These are phyloP conservation scores for Spea hammondii DNA, from an alignment of 2,797 vertebrate genomes.

Conservation along the genomic window DNA sequence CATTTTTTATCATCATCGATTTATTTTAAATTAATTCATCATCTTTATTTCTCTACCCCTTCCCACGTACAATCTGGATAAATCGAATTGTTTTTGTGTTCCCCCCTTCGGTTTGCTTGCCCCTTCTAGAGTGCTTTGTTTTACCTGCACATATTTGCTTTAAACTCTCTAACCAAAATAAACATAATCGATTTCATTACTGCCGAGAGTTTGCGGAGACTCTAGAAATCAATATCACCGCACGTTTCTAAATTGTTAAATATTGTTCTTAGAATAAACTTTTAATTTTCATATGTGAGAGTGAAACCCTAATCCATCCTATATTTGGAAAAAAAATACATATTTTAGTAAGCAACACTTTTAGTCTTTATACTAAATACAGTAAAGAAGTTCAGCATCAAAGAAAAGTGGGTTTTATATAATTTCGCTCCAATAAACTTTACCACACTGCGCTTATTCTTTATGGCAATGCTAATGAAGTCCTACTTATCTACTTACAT, in stretches of 20 bases:
- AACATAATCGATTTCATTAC: neutral
- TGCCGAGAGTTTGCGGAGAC: neutral
- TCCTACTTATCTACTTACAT: no score
- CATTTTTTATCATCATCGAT: no score
- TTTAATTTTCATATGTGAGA: neutral
- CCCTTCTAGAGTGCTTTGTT: neutral
- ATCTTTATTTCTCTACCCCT: no score
- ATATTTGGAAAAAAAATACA: no score
- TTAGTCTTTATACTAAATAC: no score
- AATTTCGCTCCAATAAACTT: no score
- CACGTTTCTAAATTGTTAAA: neutral
- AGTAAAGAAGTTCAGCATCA: no score
- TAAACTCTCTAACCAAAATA: neutral
- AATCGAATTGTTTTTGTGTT: neutral
- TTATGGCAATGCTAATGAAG: no score
- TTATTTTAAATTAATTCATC: no score
- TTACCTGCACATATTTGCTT: neutral
- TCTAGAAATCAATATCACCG: neutral
- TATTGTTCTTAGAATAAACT: neutral
- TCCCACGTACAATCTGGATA: neutral
- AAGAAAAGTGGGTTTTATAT: no score
- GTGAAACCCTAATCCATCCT: neutral
- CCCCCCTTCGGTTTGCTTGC: neutral
- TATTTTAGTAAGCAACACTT: no score
- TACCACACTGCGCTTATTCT: no score